A percentile compares a stretch with the other conserved stretches of the same genome.
These are phyloP conservation scores for Oncorhynchus nerka DNA, from an alignment of 2,113 vertebrate species.

Conservation along the genomic window DNA sequence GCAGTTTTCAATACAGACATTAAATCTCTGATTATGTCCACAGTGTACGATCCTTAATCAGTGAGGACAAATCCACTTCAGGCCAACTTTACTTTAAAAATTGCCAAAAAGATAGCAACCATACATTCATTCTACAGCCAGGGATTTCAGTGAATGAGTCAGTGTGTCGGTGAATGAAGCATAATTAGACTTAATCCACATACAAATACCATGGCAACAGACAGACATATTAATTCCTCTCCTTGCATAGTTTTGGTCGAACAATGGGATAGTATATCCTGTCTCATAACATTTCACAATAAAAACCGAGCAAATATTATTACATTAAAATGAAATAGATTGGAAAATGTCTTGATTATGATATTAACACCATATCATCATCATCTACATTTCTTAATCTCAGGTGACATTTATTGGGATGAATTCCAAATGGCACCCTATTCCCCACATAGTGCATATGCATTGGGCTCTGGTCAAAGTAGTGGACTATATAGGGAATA, in stretches of 20 bases:
- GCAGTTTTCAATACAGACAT: too few relatives aligned
- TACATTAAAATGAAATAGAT: conserved; percentile 17
- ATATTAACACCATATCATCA: conserved; percentile 4
- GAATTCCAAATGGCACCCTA: too few relatives aligned
- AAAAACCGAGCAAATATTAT: neutral
- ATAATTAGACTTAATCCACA: neutral
- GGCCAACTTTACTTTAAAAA: neutral
- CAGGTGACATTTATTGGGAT: neutral
- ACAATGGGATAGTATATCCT: too few relatives aligned
- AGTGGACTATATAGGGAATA: too few relatives aligned
- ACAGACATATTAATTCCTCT: neutral
- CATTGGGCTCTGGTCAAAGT: too few relatives aligned
- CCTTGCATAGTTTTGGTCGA: neutral
- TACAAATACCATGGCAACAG: neutral
- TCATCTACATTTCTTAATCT: conserved; percentile 5
- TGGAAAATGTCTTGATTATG: conserved; percentile 20
- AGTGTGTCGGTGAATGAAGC: neutral
- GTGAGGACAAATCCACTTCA: neutral
- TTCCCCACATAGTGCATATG: too few relatives aligned
- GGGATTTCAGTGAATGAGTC: neutral
- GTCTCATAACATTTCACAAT: conserved; percentile 19
- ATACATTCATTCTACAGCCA: neutral
- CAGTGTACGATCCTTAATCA: too few relatives aligned
- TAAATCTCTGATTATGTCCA: too few relatives aligned
- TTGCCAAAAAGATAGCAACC: neutral